phyloP scores from a whole-genome alignment of 2,113 vertebrate species.

The Meles meles region DNA sequence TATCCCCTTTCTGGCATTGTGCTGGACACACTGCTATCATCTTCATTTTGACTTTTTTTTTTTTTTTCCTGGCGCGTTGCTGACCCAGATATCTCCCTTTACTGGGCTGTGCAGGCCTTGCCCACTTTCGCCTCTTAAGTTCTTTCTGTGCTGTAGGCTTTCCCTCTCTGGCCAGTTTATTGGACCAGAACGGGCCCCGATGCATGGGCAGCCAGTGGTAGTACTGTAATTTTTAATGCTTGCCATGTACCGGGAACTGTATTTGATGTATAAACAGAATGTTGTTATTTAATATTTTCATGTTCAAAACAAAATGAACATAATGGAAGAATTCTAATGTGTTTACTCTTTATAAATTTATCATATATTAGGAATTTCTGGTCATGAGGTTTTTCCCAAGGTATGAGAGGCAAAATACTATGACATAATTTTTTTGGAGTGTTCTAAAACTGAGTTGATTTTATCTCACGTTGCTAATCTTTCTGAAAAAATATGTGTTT shows the following conservation, averaged over 20 bases:
- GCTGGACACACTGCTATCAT: background rate
- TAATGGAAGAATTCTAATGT: conserved; percentile 1
- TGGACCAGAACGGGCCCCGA: background rate
- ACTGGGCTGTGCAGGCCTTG: background rate
- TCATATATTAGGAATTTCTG: background rate
- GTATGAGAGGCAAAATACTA: background rate
- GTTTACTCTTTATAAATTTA: background rate
- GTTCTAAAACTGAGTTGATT: background rate
- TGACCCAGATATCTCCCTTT: background rate
- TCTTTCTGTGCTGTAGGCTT: background rate
- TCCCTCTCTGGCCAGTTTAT: background rate
- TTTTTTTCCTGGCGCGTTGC: background rate
- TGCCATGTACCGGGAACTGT: background rate
- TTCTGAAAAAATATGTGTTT: background rate
- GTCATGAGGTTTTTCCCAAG: background rate
- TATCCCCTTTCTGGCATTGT: background rate
- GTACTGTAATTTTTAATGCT: background rate
- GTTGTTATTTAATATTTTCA: background rate
- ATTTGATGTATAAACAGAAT: background rate
- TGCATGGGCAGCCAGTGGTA: background rate
- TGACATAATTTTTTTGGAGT: background rate
- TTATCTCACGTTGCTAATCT: background rate
- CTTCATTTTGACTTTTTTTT: background rate
- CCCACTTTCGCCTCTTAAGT: background rate
- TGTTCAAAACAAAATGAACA: conserved; percentile 12